Base-by-base conservation (phyloP, 2,797 vertebrate genomes). In the Onychomys leucogaster region DNA sequence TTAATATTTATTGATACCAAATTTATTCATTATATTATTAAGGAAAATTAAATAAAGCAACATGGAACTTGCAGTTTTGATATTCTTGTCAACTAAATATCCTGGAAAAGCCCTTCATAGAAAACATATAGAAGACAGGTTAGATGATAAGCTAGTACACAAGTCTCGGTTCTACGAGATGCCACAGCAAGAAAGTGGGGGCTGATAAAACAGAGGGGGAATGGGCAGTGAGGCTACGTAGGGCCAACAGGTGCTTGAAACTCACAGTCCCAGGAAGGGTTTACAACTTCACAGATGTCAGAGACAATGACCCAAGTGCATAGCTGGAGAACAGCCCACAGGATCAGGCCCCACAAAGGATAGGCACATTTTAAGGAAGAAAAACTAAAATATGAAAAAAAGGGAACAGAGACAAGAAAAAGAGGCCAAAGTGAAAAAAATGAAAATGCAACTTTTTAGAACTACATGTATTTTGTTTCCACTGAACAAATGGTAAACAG, bases 1-100 rank as follows among this genome's bases (percentile, higher is more conserved):
- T 92, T 34, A 96, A 71, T 94, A 91, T 92, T 93, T 96, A 83
- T 90, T 86, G 61, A 23, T 17, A 95, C n/a, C 49, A 86, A 80
- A 87, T 75, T 90, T 59, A 34, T 78, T 95, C 55, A 89, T 80
- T 46, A 80, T 61, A 46, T 95, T 91, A 75, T 94, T 95, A 86
- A 96, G 59, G 21, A 94, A 94, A 83, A 88, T 84, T 12, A 94
- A 94, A 91, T 84, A 90, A 92, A 93, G 67, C 41, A 73, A 63
- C n/a, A 77, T 16, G 55, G 29, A 37, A 57, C 43, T 91, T 96
- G 19, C 13, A 55, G 75, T 83, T 94, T 71, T 92, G 86, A 82
- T 94, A 90, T 84, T 84, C 65, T n/a, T 84, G 43, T n/a, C 87
- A 34, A 80, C 25, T 75, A 80, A 37, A 61, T 16, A 82, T 81